Evolutionary conservation across 2,797 vertebrate genomes (phyloP).

Genomic region (Steatocranus sp.): DNA sequence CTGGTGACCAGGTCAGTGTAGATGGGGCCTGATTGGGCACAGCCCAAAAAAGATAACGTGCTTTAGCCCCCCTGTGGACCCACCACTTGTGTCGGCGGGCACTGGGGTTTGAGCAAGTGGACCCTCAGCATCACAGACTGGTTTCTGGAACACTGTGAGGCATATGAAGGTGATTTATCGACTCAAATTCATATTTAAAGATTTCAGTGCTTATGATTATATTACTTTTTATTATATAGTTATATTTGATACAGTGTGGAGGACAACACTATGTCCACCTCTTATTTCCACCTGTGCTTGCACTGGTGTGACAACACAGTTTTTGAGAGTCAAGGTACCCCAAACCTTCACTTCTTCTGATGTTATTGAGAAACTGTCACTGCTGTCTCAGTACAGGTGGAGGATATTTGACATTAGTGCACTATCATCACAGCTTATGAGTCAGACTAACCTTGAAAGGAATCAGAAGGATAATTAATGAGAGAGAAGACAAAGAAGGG

Average conservation of each 20-base stretch:
- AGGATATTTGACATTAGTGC: neutral
- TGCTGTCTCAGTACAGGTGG: neutral
- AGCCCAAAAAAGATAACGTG: accelerated
- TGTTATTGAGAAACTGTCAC: neutral
- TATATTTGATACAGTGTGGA: neutral
- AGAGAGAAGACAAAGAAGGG: neutral
- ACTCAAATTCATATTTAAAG: neutral
- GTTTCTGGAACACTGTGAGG: neutral
- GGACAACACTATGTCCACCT: neutral
- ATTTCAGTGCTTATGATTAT: accelerated
- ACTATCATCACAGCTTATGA: neutral
- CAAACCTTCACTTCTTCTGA: accelerated
- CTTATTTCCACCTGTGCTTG: accelerated
- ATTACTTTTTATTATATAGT: accelerated
- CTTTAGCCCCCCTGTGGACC: accelerated
- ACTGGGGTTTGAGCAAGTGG: accelerated
- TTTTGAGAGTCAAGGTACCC: accelerated
- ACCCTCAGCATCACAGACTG: accelerated
- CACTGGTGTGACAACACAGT: accelerated
- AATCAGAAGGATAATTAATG: neutral
- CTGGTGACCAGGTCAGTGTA: neutral
- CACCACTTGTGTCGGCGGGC: accelerated
- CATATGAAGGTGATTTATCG: accelerated
- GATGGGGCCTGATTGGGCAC: neutral
- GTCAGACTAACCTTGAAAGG: neutral